Evolutionary conservation across 1,140 invertebrate genomes (phyloP).

Genomic region (Lordiphosa mommai): DNA sequence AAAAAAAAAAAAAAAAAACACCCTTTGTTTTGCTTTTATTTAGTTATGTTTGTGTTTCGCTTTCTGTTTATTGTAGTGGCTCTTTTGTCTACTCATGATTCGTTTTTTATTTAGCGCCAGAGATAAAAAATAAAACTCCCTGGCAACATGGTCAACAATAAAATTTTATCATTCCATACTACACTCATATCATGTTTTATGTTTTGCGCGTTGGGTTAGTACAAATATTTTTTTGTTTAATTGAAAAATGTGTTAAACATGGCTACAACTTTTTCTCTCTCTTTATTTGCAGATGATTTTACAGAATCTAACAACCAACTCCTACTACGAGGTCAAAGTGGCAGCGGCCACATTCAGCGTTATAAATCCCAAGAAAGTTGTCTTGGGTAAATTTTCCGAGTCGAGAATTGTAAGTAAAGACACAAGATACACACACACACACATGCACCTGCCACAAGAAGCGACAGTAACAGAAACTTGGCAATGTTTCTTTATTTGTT

Average conservation of each 20-base stretch:
- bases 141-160: slow-evolving; percentile 55
- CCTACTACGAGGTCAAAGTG: slow-evolving; percentile 87
- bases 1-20: not conserved
- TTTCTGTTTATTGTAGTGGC: slow-evolving; percentile 5
- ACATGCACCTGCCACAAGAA: slow-evolving; percentile 2
- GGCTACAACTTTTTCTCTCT: not conserved
- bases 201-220: slow-evolving; percentile 8
- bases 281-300: slow-evolving; percentile 84
- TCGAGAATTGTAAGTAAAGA: slow-evolving; percentile 82
- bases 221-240: slow-evolving; percentile 51
- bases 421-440: slow-evolving; percentile 27
- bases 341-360: slow-evolving; percentile 86
- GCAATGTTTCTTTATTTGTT: no score
- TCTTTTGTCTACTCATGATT: slow-evolving; percentile 17
- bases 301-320: slow-evolving; percentile 87
- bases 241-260: slow-evolving; percentile 51
- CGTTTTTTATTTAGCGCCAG: slow-evolving; percentile 45
- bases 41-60: slow-evolving; percentile 6
- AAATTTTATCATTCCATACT: slow-evolving; percentile 71
- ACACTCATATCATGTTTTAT: slow-evolving; percentile 27
- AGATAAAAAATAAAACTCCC: slow-evolving; percentile 31
- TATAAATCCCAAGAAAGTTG: slow-evolving; percentile 83
- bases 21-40: slow-evolving; percentile 25
- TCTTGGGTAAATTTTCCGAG: slow-evolving; percentile 85
- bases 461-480: slow-evolving; percentile 29